Base-by-base conservation (phyloP, 2,113 vertebrate genomes). In the Corythoichthys intestinalis region DNA sequence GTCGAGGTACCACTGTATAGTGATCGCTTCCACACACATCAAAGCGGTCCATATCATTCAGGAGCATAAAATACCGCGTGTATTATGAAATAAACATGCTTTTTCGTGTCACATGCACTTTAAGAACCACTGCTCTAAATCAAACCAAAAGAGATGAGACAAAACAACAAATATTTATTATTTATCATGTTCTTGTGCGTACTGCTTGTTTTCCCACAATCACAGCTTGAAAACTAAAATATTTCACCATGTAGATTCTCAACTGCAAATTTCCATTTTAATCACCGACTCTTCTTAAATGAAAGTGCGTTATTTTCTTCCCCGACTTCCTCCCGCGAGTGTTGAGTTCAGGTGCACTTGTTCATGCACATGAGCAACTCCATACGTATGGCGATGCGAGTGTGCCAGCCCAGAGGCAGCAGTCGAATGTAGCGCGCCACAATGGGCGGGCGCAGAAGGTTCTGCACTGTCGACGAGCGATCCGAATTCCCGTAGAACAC, bases 401-500 rank as follows among this genome's bases (percentile, higher is more conserved):
- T 94, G 41, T 98, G 96, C 96, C 96, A 99, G 82, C 97, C 96
- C 79, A 98, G 91, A 0, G 97, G 97, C 80, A 98, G 92, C 74
- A 99, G 83, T 44, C 95, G 93, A 85, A 99, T 85, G 87, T 92
- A 98, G 38, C 94, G 95, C 0, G 96, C 92, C 48, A 97, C 89
- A 1, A 98, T 95, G 66, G 97, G 96, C 0, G 96, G 96, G 12
- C 96, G 92, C 74, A 99, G 91, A 69, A 99, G 92, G 88, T 96
- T 98, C 92, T 99, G 96, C 15, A 99, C 96, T 0, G 93, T 93
- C 50, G 96, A 96, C 0, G 94, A 92, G 15, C 95, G 93, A 85
- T 99, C 96, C 0, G 97, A 94, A 88, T 99, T 98, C 67, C 97
- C 97, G 0, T 98, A 99, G 88, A 99, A 99, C 65, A 99, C 94